Evolutionary conservation across 2,113 vertebrate genomes (phyloP).

Genomic region (Ammodytes dubius): DNA sequence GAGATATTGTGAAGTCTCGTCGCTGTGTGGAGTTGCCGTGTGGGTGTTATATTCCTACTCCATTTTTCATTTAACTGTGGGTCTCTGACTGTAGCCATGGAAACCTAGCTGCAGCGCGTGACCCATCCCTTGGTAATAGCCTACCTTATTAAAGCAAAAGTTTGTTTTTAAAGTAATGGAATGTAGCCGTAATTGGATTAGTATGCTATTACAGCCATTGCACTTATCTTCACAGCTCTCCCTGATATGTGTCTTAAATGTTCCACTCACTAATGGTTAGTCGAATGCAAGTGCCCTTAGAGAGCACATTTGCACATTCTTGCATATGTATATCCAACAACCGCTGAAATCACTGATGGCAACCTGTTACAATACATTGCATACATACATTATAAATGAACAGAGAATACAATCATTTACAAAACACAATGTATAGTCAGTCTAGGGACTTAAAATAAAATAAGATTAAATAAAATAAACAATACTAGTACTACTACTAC

Average conservation of each 20-base stretch:
- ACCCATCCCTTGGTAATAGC: constrained; percentile 61
- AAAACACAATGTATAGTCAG: constrained; percentile 24
- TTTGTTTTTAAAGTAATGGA: constrained; percentile 67
- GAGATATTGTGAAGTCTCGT: constrained; percentile 46
- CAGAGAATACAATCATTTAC: background rate
- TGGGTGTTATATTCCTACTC: constrained; percentile 63
- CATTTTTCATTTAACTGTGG: constrained; percentile 64
- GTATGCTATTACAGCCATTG: constrained; percentile 62
- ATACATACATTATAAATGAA: constrained; percentile 7
- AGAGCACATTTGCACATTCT: constrained; percentile 31
- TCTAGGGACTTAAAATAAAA: background rate
- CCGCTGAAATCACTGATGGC: constrained; percentile 38
- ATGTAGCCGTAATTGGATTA: constrained; percentile 74
- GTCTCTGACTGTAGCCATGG: constrained; percentile 70
- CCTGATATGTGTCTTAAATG: constrained; percentile 64
- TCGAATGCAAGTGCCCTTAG: constrained; percentile 17
- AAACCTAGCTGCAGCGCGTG: constrained; percentile 49
- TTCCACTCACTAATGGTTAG: constrained; percentile 46
- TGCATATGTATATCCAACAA: constrained; percentile 26
- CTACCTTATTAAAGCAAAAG: constrained; percentile 68
- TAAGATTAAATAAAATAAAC: no score
- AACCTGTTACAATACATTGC: background rate
- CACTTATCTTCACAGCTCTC: constrained; percentile 67
- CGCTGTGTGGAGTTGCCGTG: constrained; percentile 43
- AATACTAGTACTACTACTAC: no score